A percentile compares a stretch with the other conserved stretches of the same genome.
These are phyloP conservation scores for Stichodactyla helianthus DNA, from an alignment of 64 coral and sea anemone genomes.

Conservation along the genomic window DNA sequence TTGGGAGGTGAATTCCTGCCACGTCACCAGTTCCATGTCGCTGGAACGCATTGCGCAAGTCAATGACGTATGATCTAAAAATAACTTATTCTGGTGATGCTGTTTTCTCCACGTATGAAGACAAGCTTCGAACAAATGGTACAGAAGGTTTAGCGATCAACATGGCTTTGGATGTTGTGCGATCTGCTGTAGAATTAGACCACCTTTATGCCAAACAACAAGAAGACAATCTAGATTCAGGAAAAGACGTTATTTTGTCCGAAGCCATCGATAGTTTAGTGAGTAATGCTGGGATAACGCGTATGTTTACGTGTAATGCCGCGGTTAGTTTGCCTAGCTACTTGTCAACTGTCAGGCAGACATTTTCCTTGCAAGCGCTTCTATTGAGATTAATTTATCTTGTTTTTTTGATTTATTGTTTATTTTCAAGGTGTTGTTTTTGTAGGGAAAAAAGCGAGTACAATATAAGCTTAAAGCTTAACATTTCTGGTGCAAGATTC, in stretches of 20 bases:
- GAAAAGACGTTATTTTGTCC: neutral
- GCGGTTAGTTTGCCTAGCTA: neutral
- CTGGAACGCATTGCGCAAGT: neutral
- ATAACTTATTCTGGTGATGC: conserved; percentile 19
- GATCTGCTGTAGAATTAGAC: conserved; percentile 45
- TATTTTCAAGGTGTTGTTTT: neutral
- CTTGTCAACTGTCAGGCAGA: neutral
- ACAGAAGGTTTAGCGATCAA: neutral
- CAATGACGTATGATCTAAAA: conserved; percentile 53
- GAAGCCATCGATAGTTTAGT: conserved; percentile 22
- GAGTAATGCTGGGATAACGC: neutral
- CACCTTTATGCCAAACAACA: conserved; percentile 56
- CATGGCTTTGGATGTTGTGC: conserved; percentile 27
- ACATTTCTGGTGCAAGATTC: neutral
- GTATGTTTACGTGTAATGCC: neutral
- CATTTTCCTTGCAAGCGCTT: neutral
- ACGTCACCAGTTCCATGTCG: conserved; percentile 52
- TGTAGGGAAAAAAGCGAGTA: neutral
- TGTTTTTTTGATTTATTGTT: neutral
- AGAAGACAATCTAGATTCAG: neutral
- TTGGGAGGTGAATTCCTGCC: conserved; percentile 4
- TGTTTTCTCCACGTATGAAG: conserved; percentile 43
- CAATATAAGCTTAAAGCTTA: neutral
- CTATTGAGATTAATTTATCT: neutral
- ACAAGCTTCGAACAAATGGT: neutral